Evolutionary conservation across 2,113 vertebrate species (phyloP), one percentile per base, ranked within the genome.

Genomic region (Lophura nycthemera): DNA sequence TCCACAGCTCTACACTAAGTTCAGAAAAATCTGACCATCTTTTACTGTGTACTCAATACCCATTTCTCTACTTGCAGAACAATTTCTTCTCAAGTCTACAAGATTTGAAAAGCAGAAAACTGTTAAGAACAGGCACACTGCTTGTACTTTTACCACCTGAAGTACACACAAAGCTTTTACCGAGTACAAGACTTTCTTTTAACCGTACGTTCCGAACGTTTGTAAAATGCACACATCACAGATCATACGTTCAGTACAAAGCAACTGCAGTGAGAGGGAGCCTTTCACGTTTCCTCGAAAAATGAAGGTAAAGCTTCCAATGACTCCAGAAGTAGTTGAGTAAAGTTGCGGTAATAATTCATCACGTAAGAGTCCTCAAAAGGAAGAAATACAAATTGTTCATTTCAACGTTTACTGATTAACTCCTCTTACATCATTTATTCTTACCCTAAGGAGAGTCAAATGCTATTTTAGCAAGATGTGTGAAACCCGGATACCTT

Each of bases 191-290:
- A 76, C 2, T 18, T 43, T 2, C 11, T 57, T 56, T 70, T 27
- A 30, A 57, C 38, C 40, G 6, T 8, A 5, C 5, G 3, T 27
- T 82, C 65, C 11, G 2, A 19, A 30, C 59, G 14, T 29, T 56
- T 73, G 52, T 38, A 15, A 6, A 47, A 45, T 14, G 29, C 12
- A 50, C 5, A 16, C 4, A 10, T 16, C 36, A 4, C 6, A 76
- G 19, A 36, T 27, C 7, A 59, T 1, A 10, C 3, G 22, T 12
- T 42, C 2, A 54, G n/a, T 0, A 77, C 11, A 77, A 11, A 82
- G 36, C 29, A 64, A 30, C 32, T 10, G 11, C 2, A 54, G 1
- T 40, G 13, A 80, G 25, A 76, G 3, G 1, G 22, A 94, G 7
- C 5, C 34, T n/a, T 59, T 24, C 7, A 32, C 43, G 6, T 6